phyloP scores from a whole-genome alignment of 2,888 invertebrate genomes.

The Eumacrocentrus americanus region DNA sequence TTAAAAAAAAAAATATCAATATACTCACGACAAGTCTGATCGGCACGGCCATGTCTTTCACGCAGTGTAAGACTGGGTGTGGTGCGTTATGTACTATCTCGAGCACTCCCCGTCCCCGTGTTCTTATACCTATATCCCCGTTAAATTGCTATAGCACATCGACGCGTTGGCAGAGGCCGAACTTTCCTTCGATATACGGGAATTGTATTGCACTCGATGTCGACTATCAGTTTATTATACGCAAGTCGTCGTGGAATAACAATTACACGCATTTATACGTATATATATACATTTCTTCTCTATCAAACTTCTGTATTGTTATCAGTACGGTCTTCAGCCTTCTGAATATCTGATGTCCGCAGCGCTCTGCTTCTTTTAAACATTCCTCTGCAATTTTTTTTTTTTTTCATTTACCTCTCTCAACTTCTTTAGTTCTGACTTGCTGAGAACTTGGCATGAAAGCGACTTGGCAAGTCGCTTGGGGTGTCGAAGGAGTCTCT shows the following conservation, averaged over 20 bases:
- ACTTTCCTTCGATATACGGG: slow-evolving; percentile 37
- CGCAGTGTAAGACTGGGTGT: slow-evolving; percentile 53
- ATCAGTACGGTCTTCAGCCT: background rate
- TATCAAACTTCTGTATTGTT: background rate
- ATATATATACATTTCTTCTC: too few species aligned
- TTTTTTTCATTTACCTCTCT: too few species aligned
- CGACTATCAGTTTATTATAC: too few species aligned
- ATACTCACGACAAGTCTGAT: slow-evolving; percentile 48
- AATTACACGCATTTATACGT: slow-evolving; percentile 4
- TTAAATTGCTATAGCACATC: slow-evolving; percentile 51
- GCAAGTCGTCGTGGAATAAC: too few species aligned
- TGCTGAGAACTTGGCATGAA: background rate
- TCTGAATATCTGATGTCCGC: too few species aligned
- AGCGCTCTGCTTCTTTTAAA: too few species aligned
- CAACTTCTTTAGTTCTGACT: too few species aligned
- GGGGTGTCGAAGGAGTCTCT: background rate
- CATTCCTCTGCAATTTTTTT: too few species aligned
- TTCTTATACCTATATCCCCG: slow-evolving; percentile 60
- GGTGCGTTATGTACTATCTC: slow-evolving; percentile 56
- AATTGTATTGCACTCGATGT: slow-evolving; percentile 30
- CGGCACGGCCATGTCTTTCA: slow-evolving; percentile 37
- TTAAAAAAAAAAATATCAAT: slow-evolving; percentile 12
- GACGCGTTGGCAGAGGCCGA: slow-evolving; percentile 24
- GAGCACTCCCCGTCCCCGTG: slow-evolving; percentile 52
- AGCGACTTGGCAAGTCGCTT: too few species aligned